Percentiles rank a stretch among this genome's conserved stretches.
phyloP scores from a whole-genome alignment of 2,113 vertebrate species.

The Urocynchramus pylzowi region DNA sequence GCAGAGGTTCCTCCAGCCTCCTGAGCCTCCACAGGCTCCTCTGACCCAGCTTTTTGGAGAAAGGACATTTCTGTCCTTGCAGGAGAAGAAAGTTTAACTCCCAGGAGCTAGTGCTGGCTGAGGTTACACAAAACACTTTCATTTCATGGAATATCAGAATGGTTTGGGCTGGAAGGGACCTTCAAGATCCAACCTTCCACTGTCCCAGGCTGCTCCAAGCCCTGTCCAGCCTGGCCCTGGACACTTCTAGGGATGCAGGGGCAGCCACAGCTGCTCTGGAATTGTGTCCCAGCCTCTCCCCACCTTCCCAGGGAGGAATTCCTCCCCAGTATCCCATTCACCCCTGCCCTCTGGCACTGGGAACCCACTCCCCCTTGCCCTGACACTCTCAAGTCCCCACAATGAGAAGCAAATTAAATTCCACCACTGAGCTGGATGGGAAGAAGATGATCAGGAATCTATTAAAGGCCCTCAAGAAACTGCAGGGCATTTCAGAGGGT shows the following conservation, averaged over 20 bases:
- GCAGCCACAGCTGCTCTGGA: not conserved
- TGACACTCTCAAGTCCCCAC: not conserved
- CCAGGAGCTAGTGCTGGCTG: not conserved
- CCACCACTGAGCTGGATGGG: not conserved
- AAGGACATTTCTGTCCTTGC: not conserved
- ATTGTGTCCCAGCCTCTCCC: accelerated
- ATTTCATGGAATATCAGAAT: not conserved
- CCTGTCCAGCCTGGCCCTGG: accelerated
- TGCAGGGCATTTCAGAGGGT: not conserved
- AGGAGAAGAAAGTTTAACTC: not conserved
- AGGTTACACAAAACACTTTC: not conserved
- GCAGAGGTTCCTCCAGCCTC: not conserved
- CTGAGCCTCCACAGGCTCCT: not conserved
- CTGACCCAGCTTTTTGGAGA: not conserved
- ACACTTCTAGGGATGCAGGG: not conserved
- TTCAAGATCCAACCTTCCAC: not conserved
- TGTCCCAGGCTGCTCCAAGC: not conserved
- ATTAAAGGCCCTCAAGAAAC: not conserved
- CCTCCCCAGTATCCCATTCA: accelerated
- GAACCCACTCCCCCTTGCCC: not conserved
- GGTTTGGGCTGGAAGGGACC: not conserved
- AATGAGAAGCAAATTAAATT: not conserved
- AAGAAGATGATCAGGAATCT: not conserved
- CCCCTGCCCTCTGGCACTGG: not conserved
- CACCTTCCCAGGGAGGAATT: not conserved